phyloP scores from a whole-genome alignment of 37 sponge, comb jelly and placozoan species.

The Aphrocallistes beatrix region DNA sequence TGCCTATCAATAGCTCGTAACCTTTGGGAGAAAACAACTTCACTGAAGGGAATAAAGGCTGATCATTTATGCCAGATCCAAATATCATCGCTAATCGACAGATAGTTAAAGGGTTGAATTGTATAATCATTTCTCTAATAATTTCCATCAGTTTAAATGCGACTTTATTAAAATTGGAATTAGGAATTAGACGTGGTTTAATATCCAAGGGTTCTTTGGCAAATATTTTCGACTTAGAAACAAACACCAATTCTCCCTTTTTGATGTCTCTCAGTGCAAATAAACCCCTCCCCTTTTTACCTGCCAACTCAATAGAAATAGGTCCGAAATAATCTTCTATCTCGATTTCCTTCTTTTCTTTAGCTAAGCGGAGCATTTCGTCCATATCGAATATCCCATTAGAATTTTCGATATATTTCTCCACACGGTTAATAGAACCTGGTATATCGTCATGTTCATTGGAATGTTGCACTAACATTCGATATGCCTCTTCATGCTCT shows the following conservation, averaged over 20 bases:
- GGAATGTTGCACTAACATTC: slow-evolving; percentile 30
- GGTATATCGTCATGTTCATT: neutral
- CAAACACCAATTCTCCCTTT: neutral
- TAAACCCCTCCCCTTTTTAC: neutral
- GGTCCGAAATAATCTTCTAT: neutral
- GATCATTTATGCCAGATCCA: neutral
- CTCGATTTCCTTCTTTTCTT: neutral
- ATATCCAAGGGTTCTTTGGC: neutral
- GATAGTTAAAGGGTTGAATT: neutral
- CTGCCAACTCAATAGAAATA: neutral
- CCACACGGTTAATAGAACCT: neutral
- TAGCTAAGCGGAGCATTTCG: neutral
- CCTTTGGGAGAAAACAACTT: neutral
- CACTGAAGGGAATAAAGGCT: neutral
- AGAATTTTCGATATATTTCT: neutral
- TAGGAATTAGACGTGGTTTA: neutral
- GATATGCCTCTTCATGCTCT: slow-evolving; percentile 41
- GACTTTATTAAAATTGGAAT: neutral
- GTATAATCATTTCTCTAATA: neutral
- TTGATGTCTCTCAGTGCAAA: neutral
- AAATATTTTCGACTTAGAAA: neutral
- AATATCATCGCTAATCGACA: neutral
- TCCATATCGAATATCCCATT: neutral
- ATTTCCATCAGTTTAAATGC: neutral
- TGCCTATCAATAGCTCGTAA: neutral